A percentile compares a stretch with the other conserved stretches of the same genome.
These are phyloP conservation scores for Silurus asotus DNA, from an alignment of 2,113 vertebrate species.

Conservation along the genomic window DNA sequence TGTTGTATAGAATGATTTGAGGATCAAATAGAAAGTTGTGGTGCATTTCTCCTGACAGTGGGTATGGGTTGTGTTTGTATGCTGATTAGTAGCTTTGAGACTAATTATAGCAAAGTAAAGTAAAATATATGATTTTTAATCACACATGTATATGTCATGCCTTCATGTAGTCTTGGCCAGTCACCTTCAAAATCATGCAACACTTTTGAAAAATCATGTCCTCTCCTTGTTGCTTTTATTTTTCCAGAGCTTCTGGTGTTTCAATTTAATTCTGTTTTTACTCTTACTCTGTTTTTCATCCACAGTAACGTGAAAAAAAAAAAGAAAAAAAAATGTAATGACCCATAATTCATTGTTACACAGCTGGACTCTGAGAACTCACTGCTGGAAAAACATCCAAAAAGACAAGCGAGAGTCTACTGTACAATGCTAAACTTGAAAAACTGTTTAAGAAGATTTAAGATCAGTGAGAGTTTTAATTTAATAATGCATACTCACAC, in stretches of 20 bases:
- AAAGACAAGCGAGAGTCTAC: neutral
- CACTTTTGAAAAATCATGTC: neutral
- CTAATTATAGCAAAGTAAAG: neutral
- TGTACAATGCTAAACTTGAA: too few relatives aligned
- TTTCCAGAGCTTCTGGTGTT: constrained; percentile 16
- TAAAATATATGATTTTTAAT: neutral
- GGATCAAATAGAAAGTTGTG: neutral
- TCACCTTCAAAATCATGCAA: neutral
- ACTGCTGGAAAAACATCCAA: neutral
- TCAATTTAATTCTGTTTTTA: constrained; percentile 1
- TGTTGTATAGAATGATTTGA: neutral
- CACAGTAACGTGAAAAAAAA: neutral
- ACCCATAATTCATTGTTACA: constrained; percentile 21
- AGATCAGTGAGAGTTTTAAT: neutral
- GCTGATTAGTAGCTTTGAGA: neutral
- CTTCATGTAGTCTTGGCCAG: neutral
- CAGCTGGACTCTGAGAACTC: constrained; percentile 10
- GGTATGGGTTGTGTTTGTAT: neutral
- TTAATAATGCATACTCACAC: neutral
- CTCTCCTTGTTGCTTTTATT: neutral
- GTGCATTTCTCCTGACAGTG: neutral
- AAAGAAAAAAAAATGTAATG: neutral
- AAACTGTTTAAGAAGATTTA: neutral
- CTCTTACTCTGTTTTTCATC: constrained; percentile 1
- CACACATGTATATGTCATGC: neutral